These are phyloP conservation scores for Protonemura montana DNA, from an alignment of 2,888 invertebrate genomes.

Conservation along the genomic window DNA sequence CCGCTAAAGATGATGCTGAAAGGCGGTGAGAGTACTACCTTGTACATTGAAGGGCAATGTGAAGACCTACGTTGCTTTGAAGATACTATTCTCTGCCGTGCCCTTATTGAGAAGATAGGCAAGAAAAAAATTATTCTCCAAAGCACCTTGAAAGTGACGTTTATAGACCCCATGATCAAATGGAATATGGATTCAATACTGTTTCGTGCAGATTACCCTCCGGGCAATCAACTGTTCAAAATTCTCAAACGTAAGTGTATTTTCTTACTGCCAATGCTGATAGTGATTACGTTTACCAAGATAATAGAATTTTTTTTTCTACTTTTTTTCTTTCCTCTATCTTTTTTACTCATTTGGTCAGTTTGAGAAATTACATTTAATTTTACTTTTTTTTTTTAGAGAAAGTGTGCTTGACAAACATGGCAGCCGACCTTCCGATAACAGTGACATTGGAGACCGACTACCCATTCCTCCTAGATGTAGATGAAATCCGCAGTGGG, in stretches of 20 bases:
- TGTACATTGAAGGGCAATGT: slow-evolving; percentile 59
- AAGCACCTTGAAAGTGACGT: slow-evolving; percentile 64
- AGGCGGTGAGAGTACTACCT: slow-evolving; percentile 60
- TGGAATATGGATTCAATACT: slow-evolving; percentile 62
- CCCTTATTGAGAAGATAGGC: slow-evolving; percentile 63
- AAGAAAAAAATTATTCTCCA: slow-evolving; percentile 64
- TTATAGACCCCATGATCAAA: slow-evolving; percentile 67
- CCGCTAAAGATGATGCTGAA: slow-evolving; percentile 54
- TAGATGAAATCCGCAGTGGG: neutral
- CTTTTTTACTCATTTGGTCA: too few relatives aligned
- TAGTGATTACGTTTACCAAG: too few relatives aligned
- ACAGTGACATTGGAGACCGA: slow-evolving; percentile 61
- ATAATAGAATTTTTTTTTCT: slow-evolving; percentile 18
- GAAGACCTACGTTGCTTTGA: slow-evolving; percentile 58
- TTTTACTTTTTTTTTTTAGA: slow-evolving; percentile 45
- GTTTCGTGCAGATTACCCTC: slow-evolving; percentile 64
- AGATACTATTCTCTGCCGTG: slow-evolving; percentile 68
- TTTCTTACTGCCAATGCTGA: too few relatives aligned
- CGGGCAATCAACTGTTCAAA: slow-evolving; percentile 59
- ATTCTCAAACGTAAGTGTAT: slow-evolving; percentile 60
- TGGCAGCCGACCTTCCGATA: slow-evolving; percentile 58
- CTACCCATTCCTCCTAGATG: slow-evolving; percentile 61
- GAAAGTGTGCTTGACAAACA: slow-evolving; percentile 41
- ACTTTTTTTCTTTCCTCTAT: neutral
- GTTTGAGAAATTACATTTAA: too few relatives aligned